Evolutionary conservation across 2,888 invertebrate species (phyloP), one percentile per base, ranked within the genome.

Genomic region (Bhutanitis thaidina): DNA sequence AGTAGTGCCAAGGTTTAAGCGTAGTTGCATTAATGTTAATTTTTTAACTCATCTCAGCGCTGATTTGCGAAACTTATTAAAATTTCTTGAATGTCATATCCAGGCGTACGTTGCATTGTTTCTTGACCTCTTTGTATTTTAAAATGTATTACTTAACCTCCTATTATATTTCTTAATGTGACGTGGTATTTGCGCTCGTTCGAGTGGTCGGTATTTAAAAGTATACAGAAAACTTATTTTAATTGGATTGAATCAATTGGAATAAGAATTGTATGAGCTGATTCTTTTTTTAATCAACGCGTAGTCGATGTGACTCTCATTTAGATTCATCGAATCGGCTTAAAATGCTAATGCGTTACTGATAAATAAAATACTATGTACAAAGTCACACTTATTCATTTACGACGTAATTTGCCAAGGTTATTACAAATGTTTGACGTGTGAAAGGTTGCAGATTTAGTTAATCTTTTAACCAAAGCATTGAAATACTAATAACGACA

Each of bases 41-140:
- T 45, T 43, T 56, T 58, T 53, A 58, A 55, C 56, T 63, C 63
- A 64, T 64, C 64, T 63, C 63, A 55, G 52, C 44, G 41, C 13
- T 13, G 29, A 8, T 61, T 64, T 64, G 57, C 59, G 62, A 61
- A 64, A 63, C 58, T 51, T 64, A 64, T 61, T 62, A 63, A 57
- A 64, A 61, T 62, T 57, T 54, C 40, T 59, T 65, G 61, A 65
- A 65, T 65, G 64, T 65, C 64, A 62, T 61, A 52, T 56, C 40
- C 50, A 44, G 43, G 38, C 20, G 44, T 37, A 43, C 20, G 43
- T 51, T 51, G 36, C 44, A 37, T 45, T 36, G 44, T 39, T 38
- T 44, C 53, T 53, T 53, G 53, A 49, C 53, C 53, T 53, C 53
- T 53, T 53, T 49, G 40, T 43, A 25, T 29, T 44, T 49, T 44